phyloP scores from a whole-genome alignment of 2,797 vertebrate genomes.

The Coregonus sp. region DNA sequence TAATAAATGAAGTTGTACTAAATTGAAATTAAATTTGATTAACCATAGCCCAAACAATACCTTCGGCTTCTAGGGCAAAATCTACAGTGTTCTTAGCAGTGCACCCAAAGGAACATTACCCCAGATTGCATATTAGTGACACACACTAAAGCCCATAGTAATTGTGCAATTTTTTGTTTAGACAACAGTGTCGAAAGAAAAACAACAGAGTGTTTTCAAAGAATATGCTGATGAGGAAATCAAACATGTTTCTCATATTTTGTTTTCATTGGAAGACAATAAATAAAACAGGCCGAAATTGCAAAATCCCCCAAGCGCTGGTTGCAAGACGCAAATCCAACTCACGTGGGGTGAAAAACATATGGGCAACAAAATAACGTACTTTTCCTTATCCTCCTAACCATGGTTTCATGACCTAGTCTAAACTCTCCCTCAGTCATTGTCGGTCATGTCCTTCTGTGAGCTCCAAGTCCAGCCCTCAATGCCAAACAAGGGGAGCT shows the following conservation, averaged over 20 bases:
- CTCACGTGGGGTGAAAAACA: conserved; percentile 16
- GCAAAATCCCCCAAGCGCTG: conserved; percentile 32
- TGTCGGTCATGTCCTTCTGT: not conserved
- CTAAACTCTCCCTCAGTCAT: not conserved
- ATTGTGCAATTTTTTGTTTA: not conserved
- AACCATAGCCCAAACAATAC: no score
- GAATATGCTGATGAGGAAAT: conserved; percentile 24
- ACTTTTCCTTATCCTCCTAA: not conserved
- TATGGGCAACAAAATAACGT: not conserved
- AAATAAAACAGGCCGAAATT: conserved; percentile 3
- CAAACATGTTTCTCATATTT: conserved; percentile 11
- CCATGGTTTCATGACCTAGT: not conserved
- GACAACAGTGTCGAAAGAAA: not conserved
- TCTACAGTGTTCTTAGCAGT: no score
- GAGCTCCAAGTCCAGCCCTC: conserved; percentile 7
- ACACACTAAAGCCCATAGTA: not conserved
- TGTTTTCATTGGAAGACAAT: conserved; percentile 33
- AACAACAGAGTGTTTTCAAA: conserved; percentile 8
- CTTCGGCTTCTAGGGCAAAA: no score
- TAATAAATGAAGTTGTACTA: not conserved
- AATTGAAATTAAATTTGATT: no score
- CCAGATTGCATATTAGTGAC: not conserved
- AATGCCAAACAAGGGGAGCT: conserved; percentile 1
- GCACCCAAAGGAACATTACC: not conserved
- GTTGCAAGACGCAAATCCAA: conserved; percentile 12